These are phyloP conservation scores for Patella ulyssiponensis DNA, from an alignment of 2,888 invertebrate genomes.

Conservation along the genomic window DNA sequence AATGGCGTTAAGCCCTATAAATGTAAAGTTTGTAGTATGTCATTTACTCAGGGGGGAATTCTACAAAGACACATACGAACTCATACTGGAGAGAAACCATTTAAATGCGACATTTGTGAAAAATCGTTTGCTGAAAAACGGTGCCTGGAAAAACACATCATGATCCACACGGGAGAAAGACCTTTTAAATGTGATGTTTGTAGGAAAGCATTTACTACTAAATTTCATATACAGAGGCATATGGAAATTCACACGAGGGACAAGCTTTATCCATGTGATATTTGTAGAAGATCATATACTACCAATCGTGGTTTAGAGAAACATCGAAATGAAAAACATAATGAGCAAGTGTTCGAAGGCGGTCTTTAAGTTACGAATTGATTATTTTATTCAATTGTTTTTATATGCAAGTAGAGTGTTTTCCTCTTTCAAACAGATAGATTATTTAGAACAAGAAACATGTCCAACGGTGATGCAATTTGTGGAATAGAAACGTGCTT, in stretches of 20 bases:
- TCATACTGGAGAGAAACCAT: neutral
- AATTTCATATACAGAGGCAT: neutral
- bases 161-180: neutral
- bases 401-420: no score
- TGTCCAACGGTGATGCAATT: no score
- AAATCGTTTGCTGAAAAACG: neutral
- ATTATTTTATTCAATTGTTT: no score
- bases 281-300: neutral
- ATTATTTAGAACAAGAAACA: no score
- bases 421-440: no score
- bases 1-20: neutral
- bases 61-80: neutral
- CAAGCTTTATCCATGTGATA: neutral
- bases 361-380: no score
- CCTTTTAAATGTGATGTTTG: neutral
- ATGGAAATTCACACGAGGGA: neutral
- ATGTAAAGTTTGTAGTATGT: neutral
- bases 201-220: neutral
- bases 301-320: neutral
- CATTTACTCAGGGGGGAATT: neutral
- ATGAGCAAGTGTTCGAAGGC: no score
- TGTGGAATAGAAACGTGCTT: no score
- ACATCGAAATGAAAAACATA: neutral
- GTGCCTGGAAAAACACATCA: neutral
- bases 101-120: neutral